Base-by-base conservation (phyloP, 2,113 vertebrate genomes). In the Menura novaehollandiae region DNA sequence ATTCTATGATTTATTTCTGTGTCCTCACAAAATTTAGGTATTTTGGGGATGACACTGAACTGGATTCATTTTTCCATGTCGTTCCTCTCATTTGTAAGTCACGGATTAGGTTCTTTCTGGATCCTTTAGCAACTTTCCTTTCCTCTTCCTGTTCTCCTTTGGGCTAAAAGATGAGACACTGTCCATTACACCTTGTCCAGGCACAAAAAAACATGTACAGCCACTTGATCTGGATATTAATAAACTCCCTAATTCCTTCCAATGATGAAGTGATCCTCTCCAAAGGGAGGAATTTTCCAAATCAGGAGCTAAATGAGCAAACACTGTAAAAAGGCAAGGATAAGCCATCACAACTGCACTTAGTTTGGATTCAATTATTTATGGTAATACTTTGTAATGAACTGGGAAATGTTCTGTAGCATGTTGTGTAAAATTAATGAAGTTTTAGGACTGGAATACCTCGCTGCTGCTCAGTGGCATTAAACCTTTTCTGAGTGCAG, bases 401-500 rank as follows among this genome's bases (percentile, higher is more conserved):
- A 90, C 95, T 96, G 67, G 90, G 95, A 95, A 93, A 75, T 89
- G 86, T 73, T 95, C 89, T 66, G 77, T 37, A 63, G 68, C 43
- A 1, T 68, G 69, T 75, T 89, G 88, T 97, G 91, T 96, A 96
- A 96, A 95, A 96, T 97, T 95, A 96, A 97, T 97, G 96, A 94
- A 89, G 93, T 96, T 97, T 95, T 91, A 87, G 82, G 78, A 39
- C 66, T 80, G 58, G 51, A 94, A 88, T 66, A 92, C 83, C 53
- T 96, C 27, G 1, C 63, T 89, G 60, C 92, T 95, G 63, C 76
- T 93, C 74, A 13, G 43, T 72, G 79, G 51, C 93, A 88, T 91
- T 97, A 95, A 95, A 84, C 95, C 94, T 96, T 87, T 35, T 20
- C 92, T 69, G 71, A 85, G 87, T 80, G 83, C 91, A 59, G 85